A percentile compares a stretch with the other conserved stretches of the same genome.
phyloP scores from a whole-genome alignment of 2,113 vertebrate species.

The Colossoma macropomum region DNA sequence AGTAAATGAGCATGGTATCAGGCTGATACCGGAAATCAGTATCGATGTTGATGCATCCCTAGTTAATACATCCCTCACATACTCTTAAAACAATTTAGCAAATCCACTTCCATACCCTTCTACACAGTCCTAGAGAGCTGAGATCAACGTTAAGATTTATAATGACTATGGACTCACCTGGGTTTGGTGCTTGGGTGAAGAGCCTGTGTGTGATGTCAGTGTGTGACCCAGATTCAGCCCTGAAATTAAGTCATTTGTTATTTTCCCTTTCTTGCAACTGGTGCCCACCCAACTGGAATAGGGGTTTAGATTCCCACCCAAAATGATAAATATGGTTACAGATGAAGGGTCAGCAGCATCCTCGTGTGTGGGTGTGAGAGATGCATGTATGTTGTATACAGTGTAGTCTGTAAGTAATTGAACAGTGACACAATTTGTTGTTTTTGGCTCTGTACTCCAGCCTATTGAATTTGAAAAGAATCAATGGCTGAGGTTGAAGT shows the following conservation, averaged over 20 bases:
- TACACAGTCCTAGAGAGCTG: constrained; percentile 39
- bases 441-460: neutral
- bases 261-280: constrained; percentile 72
- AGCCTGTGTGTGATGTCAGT: constrained; percentile 36
- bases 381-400: neutral
- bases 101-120: neutral
- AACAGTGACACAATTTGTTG: neutral
- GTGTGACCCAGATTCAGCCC: constrained; percentile 75
- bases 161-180: constrained; percentile 55
- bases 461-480: neutral
- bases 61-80: neutral
- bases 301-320: constrained; percentile 71
- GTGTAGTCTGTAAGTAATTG: constrained; percentile 8
- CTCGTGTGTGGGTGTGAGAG: neutral
- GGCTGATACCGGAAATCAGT: too few species aligned
- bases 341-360: constrained; percentile 57
- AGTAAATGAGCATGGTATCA: too few species aligned
- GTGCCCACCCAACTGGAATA: constrained; percentile 77
- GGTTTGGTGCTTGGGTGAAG: constrained; percentile 27
- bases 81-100: neutral
- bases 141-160: constrained; percentile 63
- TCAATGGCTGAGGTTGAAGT: neutral
- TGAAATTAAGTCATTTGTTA: constrained; percentile 79
- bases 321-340: constrained; percentile 78
- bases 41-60: too few species aligned